Conservation (phyloP, 2,888 invertebrate genomes). For the Drosophila anceps region DNA sequence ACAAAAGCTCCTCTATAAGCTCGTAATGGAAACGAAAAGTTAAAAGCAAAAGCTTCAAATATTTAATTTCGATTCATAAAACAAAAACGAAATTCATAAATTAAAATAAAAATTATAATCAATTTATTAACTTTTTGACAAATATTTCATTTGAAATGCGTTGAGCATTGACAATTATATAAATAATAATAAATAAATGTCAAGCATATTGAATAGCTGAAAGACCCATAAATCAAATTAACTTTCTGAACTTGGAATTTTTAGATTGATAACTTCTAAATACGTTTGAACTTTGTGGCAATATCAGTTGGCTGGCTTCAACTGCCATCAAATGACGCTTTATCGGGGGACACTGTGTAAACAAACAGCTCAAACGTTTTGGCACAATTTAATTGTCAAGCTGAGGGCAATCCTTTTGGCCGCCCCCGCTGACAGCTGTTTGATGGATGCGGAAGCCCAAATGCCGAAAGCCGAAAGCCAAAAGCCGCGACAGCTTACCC, state of each 20-base stretch:
- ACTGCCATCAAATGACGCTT: slow-evolving; percentile 22
- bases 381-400: slow-evolving; percentile 52
- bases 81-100: neutral
- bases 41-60: neutral
- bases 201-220: slow-evolving; percentile 11
- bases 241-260: slow-evolving; percentile 13
- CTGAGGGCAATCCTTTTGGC: slow-evolving; percentile 36
- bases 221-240: slow-evolving; percentile 44
- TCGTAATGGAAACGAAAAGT: neutral
- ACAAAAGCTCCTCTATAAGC: neutral
- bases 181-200: slow-evolving; percentile 6
- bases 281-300: slow-evolving; percentile 20
- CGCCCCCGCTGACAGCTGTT: slow-evolving; percentile 50
- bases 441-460: slow-evolving; percentile 51
- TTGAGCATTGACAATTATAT: neutral
- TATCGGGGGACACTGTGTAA: slow-evolving; percentile 39
- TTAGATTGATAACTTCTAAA: slow-evolving; percentile 43
- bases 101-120: neutral
- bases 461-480: slow-evolving; percentile 24
- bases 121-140: slow-evolving; percentile 1
- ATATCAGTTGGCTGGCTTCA: slow-evolving; percentile 16
- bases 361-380: slow-evolving; percentile 43
- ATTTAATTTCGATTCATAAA: neutral
- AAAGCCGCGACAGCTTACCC: slow-evolving; percentile 50
- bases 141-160: neutral